These are phyloP conservation scores for Otis tarda DNA, from an alignment of 2,113 vertebrate genomes.

Conservation along the genomic window DNA sequence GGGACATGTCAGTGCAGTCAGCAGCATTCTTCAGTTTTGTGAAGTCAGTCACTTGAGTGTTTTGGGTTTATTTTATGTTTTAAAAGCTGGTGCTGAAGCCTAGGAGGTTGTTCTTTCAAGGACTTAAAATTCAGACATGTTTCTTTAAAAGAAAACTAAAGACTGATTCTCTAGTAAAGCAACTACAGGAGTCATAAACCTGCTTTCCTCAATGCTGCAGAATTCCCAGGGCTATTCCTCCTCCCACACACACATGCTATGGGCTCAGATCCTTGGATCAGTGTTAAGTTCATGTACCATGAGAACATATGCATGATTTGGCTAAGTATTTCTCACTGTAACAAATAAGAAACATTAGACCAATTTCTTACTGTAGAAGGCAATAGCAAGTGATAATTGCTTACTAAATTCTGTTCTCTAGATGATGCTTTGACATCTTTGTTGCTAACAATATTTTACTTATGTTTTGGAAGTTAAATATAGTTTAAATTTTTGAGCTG, in stretches of 20 bases:
- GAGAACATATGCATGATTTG: not conserved
- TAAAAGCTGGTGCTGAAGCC: not conserved
- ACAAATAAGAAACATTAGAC: not conserved
- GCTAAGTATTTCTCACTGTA: not conserved
- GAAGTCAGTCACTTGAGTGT: not conserved
- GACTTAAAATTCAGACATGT: not conserved
- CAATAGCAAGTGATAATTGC: not conserved
- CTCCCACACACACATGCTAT: fast-evolving
- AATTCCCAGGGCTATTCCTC: not conserved
- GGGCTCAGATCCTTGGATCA: not conserved
- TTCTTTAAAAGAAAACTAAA: not conserved
- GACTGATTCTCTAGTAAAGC: not conserved
- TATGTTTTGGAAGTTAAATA: not conserved
- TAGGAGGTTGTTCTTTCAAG: not conserved
- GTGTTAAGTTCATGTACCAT: not conserved
- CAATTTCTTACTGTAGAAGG: not conserved
- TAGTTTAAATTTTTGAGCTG: not conserved
- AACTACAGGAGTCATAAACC: not conserved
- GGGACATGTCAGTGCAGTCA: not conserved
- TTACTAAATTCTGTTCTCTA: not conserved
- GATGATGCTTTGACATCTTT: not conserved
- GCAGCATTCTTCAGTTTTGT: not conserved
- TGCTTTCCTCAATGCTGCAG: not conserved
- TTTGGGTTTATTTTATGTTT: not conserved
- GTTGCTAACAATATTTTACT: not conserved